phyloP scores from a whole-genome alignment of 2,797 vertebrate genomes.

The Heterohyrax brucei region DNA sequence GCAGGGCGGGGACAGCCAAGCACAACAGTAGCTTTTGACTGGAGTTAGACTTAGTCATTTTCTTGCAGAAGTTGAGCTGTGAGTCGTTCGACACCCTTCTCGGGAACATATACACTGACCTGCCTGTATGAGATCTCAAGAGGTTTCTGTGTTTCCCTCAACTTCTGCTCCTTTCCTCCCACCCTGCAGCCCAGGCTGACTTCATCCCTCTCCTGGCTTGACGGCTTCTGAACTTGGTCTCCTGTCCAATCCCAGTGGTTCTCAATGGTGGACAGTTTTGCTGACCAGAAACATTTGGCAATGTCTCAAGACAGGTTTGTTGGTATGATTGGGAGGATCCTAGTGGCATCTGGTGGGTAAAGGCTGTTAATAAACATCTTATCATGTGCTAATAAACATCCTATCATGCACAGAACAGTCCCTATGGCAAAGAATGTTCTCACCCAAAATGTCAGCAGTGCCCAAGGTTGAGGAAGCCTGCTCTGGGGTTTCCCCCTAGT shows the following conservation, averaged over 20 bases:
- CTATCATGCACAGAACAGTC: not conserved
- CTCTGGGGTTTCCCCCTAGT: not conserved
- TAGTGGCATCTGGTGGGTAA: not conserved
- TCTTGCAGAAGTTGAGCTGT: conserved; percentile 75
- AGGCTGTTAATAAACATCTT: not conserved
- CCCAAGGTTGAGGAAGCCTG: not conserved
- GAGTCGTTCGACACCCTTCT: not conserved
- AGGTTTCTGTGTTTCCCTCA: fast-evolving
- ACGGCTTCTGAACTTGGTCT: not conserved
- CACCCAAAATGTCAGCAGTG: not conserved
- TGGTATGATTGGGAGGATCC: not conserved
- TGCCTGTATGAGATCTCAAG: not conserved
- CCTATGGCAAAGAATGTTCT: not conserved
- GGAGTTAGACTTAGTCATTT: conserved; percentile 80
- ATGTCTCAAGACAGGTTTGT: not conserved
- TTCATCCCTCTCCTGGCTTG: not conserved
- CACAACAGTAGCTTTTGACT: conserved; percentile 86
- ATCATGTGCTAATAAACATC: not conserved
- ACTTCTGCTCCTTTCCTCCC: not conserved
- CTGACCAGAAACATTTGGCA: not conserved
- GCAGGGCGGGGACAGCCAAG: conserved; percentile 87
- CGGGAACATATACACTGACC: fast-evolving
- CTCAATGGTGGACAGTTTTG: not conserved
- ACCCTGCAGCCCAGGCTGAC: not conserved
- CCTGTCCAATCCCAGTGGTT: not conserved